These are phyloP conservation scores for Aegithalos caudatus DNA, from an alignment of 2,113 vertebrate genomes.

Conservation along the genomic window DNA sequence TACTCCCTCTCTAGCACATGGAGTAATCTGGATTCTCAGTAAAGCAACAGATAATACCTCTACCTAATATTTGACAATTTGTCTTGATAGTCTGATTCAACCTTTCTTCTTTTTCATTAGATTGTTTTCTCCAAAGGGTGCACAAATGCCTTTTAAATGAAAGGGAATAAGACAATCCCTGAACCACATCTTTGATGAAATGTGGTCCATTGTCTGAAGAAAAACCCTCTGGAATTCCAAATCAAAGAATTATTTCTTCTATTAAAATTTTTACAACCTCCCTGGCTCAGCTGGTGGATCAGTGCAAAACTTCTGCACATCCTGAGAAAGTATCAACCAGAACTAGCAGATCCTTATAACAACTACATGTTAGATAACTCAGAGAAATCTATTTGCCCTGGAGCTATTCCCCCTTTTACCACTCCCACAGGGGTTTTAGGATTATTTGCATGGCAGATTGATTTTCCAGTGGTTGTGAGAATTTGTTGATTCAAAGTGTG, in stretches of 20 bases:
- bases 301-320: background rate
- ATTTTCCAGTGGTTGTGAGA: background rate
- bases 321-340: background rate
- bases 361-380: background rate
- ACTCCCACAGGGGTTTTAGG: background rate
- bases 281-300: background rate
- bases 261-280: background rate
- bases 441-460: background rate
- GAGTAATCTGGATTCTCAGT: background rate
- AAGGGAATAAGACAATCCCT: background rate
- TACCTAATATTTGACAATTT: background rate
- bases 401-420: background rate
- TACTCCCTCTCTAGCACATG: background rate
- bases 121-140: background rate
- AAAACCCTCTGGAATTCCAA: background rate
- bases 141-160: background rate
- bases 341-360: background rate
- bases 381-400: background rate
- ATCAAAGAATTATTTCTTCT: background rate
- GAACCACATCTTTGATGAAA: background rate
- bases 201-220: background rate
- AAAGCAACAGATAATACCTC: background rate
- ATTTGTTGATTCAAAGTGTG: background rate
- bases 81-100: background rate
- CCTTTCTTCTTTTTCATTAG: background rate